Conservation (phyloP, 1,140 invertebrate species). For the Trypoxylus dichotomus region DNA sequence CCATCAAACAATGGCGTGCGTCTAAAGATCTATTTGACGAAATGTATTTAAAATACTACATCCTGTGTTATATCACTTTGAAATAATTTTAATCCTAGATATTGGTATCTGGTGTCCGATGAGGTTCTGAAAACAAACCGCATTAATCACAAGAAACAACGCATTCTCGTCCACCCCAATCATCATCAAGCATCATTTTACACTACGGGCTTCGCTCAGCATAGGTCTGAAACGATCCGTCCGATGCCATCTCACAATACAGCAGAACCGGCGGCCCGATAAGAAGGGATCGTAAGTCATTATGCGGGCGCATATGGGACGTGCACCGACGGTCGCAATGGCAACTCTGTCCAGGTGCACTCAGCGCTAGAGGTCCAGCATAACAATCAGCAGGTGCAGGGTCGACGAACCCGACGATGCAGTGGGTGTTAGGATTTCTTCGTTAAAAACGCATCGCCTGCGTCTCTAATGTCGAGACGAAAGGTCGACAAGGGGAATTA, state of each 20-base stretch:
- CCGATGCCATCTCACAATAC: background rate
- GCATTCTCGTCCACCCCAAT: background rate
- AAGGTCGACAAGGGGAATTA: no score
- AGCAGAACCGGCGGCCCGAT: background rate
- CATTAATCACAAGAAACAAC: no score
- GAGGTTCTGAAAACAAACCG: no score
- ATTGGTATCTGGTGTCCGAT: no score
- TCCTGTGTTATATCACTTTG: no score
- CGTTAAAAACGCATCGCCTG: no score
- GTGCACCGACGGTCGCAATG: background rate
- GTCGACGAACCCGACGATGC: constrained; percentile 21
- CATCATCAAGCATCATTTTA: background rate
- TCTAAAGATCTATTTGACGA: no score
- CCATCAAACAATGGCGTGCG: no score
- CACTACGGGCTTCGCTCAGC: background rate
- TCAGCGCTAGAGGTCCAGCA: constrained; percentile 20
- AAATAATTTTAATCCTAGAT: no score
- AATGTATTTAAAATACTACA: no score
- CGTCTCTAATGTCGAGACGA: no score
- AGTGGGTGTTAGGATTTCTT: constrained; percentile 8
- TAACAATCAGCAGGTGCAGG: constrained; percentile 35
- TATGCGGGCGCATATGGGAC: constrained; percentile 18
- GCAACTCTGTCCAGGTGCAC: constrained; percentile 30
- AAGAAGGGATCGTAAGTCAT: constrained; percentile 24
- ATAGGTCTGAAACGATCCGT: background rate